Evolutionary conservation across 1,140 invertebrate species (phyloP), one percentile per base, ranked within the genome.

Genomic region (Drosophila kepulauana): DNA sequence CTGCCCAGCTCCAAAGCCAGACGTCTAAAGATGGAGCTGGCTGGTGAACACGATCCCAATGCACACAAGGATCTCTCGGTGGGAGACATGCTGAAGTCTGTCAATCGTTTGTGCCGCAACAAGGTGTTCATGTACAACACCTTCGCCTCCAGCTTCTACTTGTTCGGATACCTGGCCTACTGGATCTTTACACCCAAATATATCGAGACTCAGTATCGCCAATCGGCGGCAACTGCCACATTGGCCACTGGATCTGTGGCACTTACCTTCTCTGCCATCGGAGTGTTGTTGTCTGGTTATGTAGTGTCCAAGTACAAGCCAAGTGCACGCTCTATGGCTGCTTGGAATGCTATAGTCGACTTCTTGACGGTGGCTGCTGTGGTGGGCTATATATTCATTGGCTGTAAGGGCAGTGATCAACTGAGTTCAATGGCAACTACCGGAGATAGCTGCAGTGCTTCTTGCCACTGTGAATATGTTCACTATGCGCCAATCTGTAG

Each of bases 171-270:
- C 77, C 94, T 95, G 92, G 95, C 96, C 0, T 96, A 96, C 77
- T 96, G 95, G 94, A 95, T 96, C 11, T 96, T 95, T 75, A 94
- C 96, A 80, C 96, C 96, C 0, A 96, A 96, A 82, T 97, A 96
- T 61, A 95, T 96, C 43, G 96, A 96, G 92, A 95, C 94, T 0
- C 95, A 96, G 82, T 97, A 96, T 87, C 94, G 95, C 69, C 95
- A 96, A 78, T 95, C 95, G 1, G 95, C 96, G 0, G 94, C 95
- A 0, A 93, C 94, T 1, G 95, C 96, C 1, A 93, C 94, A 28
- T 86, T 96, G 49, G 95, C 95, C 2, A 96, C 95, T 54, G 96
- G 96, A 20, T 94, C 94, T 5, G 94, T 96, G 5, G 95, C 96
- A 1, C 92, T 97, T 4, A 92, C 95, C 1, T 96, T 96, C 91